Percentiles rank a stretch among this genome's conserved stretches.
phyloP scores from a whole-genome alignment of 2,888 invertebrate species.

The Opisthograptis luteolata region DNA sequence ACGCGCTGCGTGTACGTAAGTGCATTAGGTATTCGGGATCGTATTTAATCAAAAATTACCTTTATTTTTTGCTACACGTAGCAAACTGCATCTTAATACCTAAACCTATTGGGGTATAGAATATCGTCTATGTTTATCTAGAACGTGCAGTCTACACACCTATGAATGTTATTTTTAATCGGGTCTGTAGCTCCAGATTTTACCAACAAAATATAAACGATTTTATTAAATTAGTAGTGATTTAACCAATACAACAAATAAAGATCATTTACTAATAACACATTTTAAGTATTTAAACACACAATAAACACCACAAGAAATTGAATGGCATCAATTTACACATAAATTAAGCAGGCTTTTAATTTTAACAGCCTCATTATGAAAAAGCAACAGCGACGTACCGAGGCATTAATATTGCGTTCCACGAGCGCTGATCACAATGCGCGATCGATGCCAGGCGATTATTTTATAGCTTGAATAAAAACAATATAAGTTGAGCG shows the following conservation, averaged over 20 bases:
- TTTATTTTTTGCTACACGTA: too few relatives aligned
- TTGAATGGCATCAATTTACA: conserved; percentile 21
- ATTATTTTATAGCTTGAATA: conserved; percentile 81
- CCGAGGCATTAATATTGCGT: conserved; percentile 48
- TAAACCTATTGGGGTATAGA: too few relatives aligned
- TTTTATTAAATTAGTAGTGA: too few relatives aligned
- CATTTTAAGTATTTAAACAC: conserved; percentile 1
- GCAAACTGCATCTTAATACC: too few relatives aligned
- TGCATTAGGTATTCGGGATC: too few relatives aligned
- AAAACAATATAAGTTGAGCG: conserved; percentile 76
- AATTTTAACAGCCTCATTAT: conserved; percentile 49
- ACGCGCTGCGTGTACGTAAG: conserved; percentile 43
- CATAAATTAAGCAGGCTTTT: conserved; percentile 35
- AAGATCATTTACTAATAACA: background rate
- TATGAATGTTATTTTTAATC: too few relatives aligned
- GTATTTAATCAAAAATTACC: background rate
- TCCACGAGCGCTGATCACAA: conserved; percentile 55
- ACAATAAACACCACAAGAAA: conserved; percentile 2
- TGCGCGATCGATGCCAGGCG: conserved; percentile 58
- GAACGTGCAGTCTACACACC: too few relatives aligned
- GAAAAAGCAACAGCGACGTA: conserved; percentile 44
- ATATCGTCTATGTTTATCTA: too few relatives aligned
- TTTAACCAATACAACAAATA: background rate
- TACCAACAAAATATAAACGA: too few relatives aligned
- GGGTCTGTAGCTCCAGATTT: too few relatives aligned